Base-by-base conservation (phyloP, 2,113 vertebrate genomes). In the Limnothrissa miodon region DNA sequence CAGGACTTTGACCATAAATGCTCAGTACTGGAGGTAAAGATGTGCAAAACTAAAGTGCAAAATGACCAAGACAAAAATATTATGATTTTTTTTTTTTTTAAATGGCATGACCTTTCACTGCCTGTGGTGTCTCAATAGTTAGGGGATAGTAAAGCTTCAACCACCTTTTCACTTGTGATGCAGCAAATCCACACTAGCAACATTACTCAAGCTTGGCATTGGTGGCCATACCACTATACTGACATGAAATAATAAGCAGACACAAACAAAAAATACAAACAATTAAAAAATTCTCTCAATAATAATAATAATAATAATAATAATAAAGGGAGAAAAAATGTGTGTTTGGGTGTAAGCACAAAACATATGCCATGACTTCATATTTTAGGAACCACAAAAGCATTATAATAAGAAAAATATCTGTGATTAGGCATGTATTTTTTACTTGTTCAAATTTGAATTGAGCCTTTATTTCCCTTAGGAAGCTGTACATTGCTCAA, bases 391-490 rank as follows among this genome's bases (percentile, higher is more conserved):
- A 86, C 80, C 81, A 87, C 86, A 36, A 80, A 70, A 87, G 44
- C 81, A 85, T 85, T 79, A 85, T 81, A 83, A 87, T 85, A 87
- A 87, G 81, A 84, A 87, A 87, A 87, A 87, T 87, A 85, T 81
- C 48, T 36, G 29, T 74, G 66, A 74, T 74, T 74, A 74, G 66
- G 66, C 42, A 45, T 45, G 39, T 62, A 80, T 78, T 42, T 11
- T 23, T 80, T 82, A 46, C 82, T 17, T 80, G 29, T 80, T 82
- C 82, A 86, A 81, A 78, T 78, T 80, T 23, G 1, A 51, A 82
- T 78, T 53, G 79, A 87, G 81, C 51, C 42, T 78, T 74, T 45
- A 74, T 81, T 79, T 82, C 59, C 66, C 33, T 39, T 23, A 59
- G 80, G 83, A 84, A 87, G 82, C 82, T 74, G 85, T 66, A 46